Evolutionary conservation across 2,888 invertebrate species (phyloP).

Genomic region (Onchidella celtica): DNA sequence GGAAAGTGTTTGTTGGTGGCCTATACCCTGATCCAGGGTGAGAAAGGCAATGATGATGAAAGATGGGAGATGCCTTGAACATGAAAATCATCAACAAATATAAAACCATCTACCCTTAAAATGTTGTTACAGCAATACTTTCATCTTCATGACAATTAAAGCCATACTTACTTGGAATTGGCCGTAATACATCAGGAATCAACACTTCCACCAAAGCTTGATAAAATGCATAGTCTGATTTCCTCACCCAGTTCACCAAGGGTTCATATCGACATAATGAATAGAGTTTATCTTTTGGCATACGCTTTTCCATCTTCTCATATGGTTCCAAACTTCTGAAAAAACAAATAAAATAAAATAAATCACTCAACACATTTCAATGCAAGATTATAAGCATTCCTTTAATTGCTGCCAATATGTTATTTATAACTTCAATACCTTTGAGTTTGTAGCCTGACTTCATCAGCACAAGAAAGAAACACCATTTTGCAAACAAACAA

Average conservation of each 20-base stretch:
- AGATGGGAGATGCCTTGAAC: no score
- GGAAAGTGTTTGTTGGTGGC: no score
- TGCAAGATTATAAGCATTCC: not conserved
- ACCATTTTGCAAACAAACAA: not conserved
- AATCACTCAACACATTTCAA: not conserved
- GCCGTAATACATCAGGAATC: constrained; percentile 96
- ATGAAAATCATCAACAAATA: no score
- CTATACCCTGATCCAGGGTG: no score
- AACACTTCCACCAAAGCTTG: constrained; percentile 97
- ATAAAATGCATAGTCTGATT: constrained; percentile 94
- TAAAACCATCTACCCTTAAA: no score
- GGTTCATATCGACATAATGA: constrained; percentile 86
- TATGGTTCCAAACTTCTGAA: constrained; percentile 60
- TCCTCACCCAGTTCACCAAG: constrained; percentile 89
- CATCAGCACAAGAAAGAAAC: no score
- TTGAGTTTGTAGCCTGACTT: not conserved
- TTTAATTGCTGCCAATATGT: not conserved
- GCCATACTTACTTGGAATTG: constrained; percentile 91
- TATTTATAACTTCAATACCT: not conserved
- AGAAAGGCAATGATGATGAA: no score
- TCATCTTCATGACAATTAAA: no score
- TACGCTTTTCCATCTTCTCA: constrained; percentile 66
- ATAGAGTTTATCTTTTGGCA: constrained; percentile 84
- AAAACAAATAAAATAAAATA: constrained; percentile 22
- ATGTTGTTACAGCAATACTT: no score